Evolutionary conservation across 2,797 vertebrate species (phyloP).

Genomic region (Orientallactaga sibirica): DNA sequence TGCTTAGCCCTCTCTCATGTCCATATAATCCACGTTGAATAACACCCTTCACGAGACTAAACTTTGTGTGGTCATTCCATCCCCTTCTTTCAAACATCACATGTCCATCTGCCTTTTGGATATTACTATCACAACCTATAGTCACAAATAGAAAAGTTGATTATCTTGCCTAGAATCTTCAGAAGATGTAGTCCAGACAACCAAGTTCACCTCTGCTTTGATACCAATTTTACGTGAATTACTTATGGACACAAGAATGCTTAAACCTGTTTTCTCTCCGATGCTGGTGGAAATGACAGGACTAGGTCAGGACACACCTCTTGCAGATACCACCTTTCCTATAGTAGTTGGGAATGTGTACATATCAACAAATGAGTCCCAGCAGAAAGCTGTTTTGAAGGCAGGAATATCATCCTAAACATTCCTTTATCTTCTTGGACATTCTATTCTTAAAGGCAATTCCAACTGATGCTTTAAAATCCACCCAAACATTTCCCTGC

Average conservation of each 20-base stretch:
- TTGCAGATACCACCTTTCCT: no score
- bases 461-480: constrained; percentile 14
- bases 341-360: no score
- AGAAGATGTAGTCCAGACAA: neutral
- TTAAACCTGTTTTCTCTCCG: constrained; percentile 13
- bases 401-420: no score
- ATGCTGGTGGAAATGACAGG: neutral
- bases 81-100: neutral
- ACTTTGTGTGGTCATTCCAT: neutral
- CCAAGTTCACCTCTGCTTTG: neutral
- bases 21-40: neutral
- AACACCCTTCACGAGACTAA: neutral
- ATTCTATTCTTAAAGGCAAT: neutral
- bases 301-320: no score
- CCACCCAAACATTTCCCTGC: neutral
- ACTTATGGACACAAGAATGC: neutral
- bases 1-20: neutral
- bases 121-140: neutral
- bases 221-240: neutral
- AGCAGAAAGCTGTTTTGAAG: no score
- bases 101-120: neutral
- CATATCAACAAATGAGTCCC: no score
- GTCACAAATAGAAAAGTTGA: neutral
- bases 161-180: neutral
- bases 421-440: no score